phyloP scores from a whole-genome alignment of 2,888 invertebrate genomes.

The Hypsopygia costalis region DNA sequence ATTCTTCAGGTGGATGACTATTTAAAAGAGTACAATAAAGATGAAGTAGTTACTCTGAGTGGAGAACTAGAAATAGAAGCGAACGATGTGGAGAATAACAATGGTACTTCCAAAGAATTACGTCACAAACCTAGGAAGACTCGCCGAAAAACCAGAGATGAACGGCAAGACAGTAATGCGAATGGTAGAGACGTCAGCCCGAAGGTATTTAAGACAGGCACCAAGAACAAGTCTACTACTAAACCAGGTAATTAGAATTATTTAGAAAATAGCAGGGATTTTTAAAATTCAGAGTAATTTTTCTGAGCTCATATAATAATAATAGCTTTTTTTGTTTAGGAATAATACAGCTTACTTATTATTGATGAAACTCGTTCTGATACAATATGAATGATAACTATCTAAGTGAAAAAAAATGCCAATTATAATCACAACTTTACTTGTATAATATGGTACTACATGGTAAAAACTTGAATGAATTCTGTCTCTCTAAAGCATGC shows the following conservation, averaged over 20 bases:
- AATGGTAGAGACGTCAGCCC: constrained; percentile 70
- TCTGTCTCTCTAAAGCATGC: too few relatives aligned
- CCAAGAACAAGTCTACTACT: constrained; percentile 43
- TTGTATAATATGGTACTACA: too few relatives aligned
- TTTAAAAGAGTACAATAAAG: constrained; percentile 73
- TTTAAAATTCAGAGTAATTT: too few relatives aligned
- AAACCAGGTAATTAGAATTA: constrained; percentile 51
- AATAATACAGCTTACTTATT: too few relatives aligned
- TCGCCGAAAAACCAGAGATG: constrained; percentile 63
- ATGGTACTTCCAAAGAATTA: constrained; percentile 55
- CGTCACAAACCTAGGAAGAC: constrained; percentile 68
- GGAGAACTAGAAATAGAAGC: constrained; percentile 74
- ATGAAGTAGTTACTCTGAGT: constrained; percentile 71
- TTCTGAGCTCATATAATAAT: too few relatives aligned
- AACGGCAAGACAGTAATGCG: constrained; percentile 52
- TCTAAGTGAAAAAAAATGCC: too few relatives aligned
- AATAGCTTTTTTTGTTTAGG: too few relatives aligned
- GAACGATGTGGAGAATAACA: constrained; percentile 71
- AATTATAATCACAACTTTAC: too few relatives aligned
- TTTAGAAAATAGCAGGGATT: too few relatives aligned
- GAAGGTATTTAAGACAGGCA: constrained; percentile 66
- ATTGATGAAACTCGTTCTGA: too few relatives aligned
- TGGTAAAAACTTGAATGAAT: too few relatives aligned
- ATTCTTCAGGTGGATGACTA: constrained; percentile 70
- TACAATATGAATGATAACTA: too few relatives aligned